Percentiles rank a stretch among this genome's conserved stretches.
These are phyloP conservation scores for Clostera curtula DNA, from an alignment of 2,888 invertebrate genomes.

Conservation along the genomic window DNA sequence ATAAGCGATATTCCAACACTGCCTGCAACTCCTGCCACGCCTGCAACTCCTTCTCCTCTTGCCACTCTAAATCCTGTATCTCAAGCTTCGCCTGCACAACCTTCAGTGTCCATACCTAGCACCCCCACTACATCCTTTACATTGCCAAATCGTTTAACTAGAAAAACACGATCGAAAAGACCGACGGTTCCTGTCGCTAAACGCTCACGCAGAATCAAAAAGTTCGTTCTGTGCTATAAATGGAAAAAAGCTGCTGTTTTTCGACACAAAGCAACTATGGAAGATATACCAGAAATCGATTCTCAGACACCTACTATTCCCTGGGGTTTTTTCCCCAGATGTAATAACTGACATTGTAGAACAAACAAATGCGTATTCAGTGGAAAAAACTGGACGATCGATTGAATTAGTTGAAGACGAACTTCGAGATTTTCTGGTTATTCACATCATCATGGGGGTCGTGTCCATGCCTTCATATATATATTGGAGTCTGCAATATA, in stretches of 20 bases:
- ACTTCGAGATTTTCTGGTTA: constrained; percentile 23
- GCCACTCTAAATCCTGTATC: not conserved
- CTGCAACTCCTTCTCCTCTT: not conserved
- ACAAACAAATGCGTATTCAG: constrained; percentile 8
- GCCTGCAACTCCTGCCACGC: constrained; percentile 4
- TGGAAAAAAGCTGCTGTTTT: not conserved
- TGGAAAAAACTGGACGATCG: constrained; percentile 8
- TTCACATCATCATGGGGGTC: constrained; percentile 28
- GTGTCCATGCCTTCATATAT: constrained; percentile 20
- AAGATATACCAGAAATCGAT: constrained; percentile 2
- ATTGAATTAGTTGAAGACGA: constrained; percentile 14
- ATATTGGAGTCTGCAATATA: constrained; percentile 18
- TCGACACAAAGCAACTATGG: not conserved
- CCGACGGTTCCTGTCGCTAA: constrained; percentile 3
- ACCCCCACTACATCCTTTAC: constrained; percentile 7
- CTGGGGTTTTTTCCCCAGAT: constrained; percentile 12
- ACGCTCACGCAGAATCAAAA: constrained; percentile 3
- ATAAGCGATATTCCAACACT: constrained; percentile 7
- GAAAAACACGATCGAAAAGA: constrained; percentile 3
- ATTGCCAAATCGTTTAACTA: constrained; percentile 7
- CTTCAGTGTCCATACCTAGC: constrained; percentile 6
- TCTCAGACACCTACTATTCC: not conserved
- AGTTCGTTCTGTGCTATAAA: constrained; percentile 2
- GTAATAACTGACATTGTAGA: constrained; percentile 8
- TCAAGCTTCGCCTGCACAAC: constrained; percentile 4